Evolutionary conservation across 1,140 invertebrate species (phyloP), one percentile per base, ranked within the genome.

Genomic region (Scylla paramamosain): DNA sequence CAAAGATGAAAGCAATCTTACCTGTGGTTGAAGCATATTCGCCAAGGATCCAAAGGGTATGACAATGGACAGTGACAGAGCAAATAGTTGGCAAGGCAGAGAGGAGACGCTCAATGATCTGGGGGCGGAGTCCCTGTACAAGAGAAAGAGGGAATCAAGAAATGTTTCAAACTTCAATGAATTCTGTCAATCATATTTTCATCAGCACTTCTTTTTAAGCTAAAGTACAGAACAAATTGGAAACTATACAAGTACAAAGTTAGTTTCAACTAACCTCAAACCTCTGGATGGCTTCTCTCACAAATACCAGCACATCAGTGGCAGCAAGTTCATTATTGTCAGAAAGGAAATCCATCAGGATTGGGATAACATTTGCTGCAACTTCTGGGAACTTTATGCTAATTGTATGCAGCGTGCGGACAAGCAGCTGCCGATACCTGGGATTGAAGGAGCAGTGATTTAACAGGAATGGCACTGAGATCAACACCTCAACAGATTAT

Each of bases 341-440:
- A 0, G 98, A 98, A n/a, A 99, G 97, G 97, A 99, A 99, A 97
- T 99, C 99, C 96, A 99, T 98, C 93, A 99, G 97, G 77, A 99
- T 98, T 48, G 99, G 99, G 96, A 99, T 99, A 88, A 99, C 99
- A 93, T 98, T 98, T 89, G 97, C 97, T 29, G 99, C 99, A 91
- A 99, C 99, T 97, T 99, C 99, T 3, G 99, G 99, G 97, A 99
- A 99, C 97, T 99, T 99, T 96, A 99, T 99, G 93, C 98, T 99
- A 96, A 99, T 99, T 20, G 98, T 97, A 97, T 99, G 99, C 93
- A 99, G 97, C 12, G 99, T 99, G 94, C 99, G 97, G 46, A 99
- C 99, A 25, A 99, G 97, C 86, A 99, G 97, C 97, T 99, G 99
- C 0, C 99, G 97, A 97, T 99, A 99, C 97, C 99, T 99, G 25